A percentile compares a stretch with the other conserved stretches of the same genome.
phyloP scores from a whole-genome alignment of 92 coral and sea anemone species.

The Epizoanthus ramosus region DNA sequence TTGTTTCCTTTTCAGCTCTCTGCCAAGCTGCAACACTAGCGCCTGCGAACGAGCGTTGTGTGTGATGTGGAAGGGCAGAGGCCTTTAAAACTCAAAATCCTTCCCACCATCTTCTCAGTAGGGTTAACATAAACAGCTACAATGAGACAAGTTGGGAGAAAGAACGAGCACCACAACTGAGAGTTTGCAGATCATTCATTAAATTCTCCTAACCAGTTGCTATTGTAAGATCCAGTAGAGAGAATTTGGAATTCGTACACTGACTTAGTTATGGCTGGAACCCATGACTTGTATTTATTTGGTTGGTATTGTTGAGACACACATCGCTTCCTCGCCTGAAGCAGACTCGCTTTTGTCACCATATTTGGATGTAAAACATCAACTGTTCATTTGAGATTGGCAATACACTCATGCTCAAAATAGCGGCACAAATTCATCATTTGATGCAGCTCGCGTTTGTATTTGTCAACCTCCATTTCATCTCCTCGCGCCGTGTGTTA shows the following conservation, averaged over 20 bases:
- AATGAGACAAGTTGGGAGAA: neutral
- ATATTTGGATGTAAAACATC: constrained; percentile 3
- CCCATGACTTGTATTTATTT: neutral
- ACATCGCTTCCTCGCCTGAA: neutral
- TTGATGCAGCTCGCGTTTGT: neutral
- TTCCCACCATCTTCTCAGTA: no score
- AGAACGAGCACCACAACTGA: neutral
- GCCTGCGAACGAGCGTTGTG: no score
- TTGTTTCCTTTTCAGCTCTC: no score
- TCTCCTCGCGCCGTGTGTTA: no score
- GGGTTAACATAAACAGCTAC: no score
- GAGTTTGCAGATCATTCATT: neutral
- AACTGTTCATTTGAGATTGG: neutral
- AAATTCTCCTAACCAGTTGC: constrained; percentile 3
- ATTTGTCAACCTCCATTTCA: no score
- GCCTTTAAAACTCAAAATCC: no score
- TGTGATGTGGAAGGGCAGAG: no score
- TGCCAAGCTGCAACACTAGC: no score
- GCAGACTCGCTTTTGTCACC: constrained; percentile 1
- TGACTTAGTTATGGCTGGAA: neutral
- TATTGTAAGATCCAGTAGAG: neutral
- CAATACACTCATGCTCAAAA: no score
- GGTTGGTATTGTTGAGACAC: neutral
- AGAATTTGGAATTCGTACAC: neutral
- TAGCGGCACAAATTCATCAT: neutral